Base-by-base conservation (phyloP, 2,888 invertebrate genomes). In the Temnothorax unifasciatus region DNA sequence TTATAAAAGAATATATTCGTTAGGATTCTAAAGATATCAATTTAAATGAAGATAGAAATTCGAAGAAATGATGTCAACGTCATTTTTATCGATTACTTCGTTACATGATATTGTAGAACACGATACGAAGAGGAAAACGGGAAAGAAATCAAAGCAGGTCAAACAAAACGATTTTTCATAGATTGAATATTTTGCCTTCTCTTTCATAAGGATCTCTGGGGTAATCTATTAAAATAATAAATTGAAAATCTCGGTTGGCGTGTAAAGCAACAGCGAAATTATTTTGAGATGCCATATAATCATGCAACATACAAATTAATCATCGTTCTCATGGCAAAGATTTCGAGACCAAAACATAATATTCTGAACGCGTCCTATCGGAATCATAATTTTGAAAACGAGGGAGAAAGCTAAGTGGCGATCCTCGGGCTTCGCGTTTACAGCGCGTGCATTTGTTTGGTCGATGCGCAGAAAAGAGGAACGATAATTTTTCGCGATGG, bases 141-240 rank as follows among this genome's bases (percentile, higher is more conserved):
- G 9, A 84, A 85, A 64, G 59, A 47, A 47, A 21, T 5, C 44
- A 29, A 59, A 81, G 71, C 68, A 69, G 71, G 71, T 84, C 82
- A 61, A 34, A 57, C 54, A 54, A 61, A 21, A 21, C 64, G 47
- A 81, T 69, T 50, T 68, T 71, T 79, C 57, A 69, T 79, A 57
- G 59, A 79, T 79, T 57, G 47, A 79, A 71, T 52, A 21, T 71
- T 47, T 47, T 9, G 21, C 13, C 59, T 18, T 79, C 41, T 52
- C 25, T 21, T 59, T 57, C 11, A 29, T 15, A 15, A 79, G 29
- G 21, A 57, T 83, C 52, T 61, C 29, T 68, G 25, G n/a, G 21
- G 44, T 57, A 57, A 44, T 18, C n/a, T 69, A 57, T 71, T 69
- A 71, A 79, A 79, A 34, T 71, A 57, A 54, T 68, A 77, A 77